Evolutionary conservation across 2,797 vertebrate species (phyloP).

Genomic region (Miichthys miiuy): DNA sequence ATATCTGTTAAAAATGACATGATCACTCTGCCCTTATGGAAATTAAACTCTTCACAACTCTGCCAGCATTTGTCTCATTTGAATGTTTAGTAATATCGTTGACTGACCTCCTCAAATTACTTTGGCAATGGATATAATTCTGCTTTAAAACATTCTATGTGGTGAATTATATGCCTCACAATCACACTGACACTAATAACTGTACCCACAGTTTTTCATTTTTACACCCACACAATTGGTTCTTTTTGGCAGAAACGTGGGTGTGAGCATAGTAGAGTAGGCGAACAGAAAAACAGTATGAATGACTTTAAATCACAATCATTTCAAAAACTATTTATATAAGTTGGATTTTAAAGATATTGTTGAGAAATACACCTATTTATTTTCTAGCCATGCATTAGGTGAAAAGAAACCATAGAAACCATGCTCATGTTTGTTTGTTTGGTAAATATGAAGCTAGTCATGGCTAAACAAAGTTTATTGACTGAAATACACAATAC

Average conservation of each 20-base stretch:
- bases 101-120: background rate
- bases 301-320: background rate
- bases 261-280: background rate
- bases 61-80: background rate
- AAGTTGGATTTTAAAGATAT: no score
- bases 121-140: background rate
- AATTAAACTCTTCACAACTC: background rate
- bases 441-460: no score
- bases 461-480: no score
- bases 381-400: background rate
- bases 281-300: background rate
- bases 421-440: background rate
- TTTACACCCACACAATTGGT: background rate
- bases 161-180: background rate
- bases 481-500: no score
- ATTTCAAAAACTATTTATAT: background rate
- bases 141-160: background rate
- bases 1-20: no score
- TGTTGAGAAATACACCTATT: no score
- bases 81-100: background rate
- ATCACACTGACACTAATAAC: background rate
- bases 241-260: background rate
- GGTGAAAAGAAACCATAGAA: background rate
- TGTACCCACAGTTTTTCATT: background rate
- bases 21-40: no score